A percentile compares a stretch with the other conserved stretches of the same genome.
Conservation (phyloP, 2,113 vertebrate genomes). For the Seriola dumerili region DNA sequence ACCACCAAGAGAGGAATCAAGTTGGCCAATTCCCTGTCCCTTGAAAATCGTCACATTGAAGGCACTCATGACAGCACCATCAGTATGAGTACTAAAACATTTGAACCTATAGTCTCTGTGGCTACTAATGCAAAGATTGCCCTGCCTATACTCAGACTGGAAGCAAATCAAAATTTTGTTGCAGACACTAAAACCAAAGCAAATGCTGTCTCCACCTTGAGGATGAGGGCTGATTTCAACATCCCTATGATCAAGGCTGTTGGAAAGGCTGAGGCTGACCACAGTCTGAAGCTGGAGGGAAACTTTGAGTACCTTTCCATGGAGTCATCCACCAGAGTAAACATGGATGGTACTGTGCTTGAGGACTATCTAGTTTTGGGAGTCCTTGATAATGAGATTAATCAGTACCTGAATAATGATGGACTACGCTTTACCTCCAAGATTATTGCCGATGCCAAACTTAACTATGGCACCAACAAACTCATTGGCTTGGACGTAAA, state of each 20-base stretch:
- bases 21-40: conserved; percentile 89
- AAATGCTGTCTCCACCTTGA: conserved; percentile 83
- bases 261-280: conserved; percentile 82
- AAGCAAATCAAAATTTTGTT: conserved; percentile 88
- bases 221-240: conserved; percentile 85
- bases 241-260: conserved; percentile 78
- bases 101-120: conserved; percentile 82
- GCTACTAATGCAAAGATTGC: conserved; percentile 83
- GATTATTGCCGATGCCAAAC: conserved; percentile 81
- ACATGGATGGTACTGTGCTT: conserved; percentile 84
- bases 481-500: conserved; percentile 85
- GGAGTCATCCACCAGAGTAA: conserved; percentile 83
- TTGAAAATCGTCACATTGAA: conserved; percentile 86
- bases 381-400: conserved; percentile 85
- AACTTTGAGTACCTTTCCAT: conserved; percentile 85
- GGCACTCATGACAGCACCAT: conserved; percentile 90
- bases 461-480: conserved; percentile 71
- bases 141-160: conserved; percentile 82
- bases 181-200: conserved; percentile 88
- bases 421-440: conserved; percentile 85
- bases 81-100: conserved; percentile 84
- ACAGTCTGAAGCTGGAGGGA: conserved; percentile 87
- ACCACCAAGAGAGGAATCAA: conserved; percentile 90
- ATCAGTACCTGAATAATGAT: conserved; percentile 87
- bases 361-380: conserved; percentile 82